Base-by-base conservation (phyloP, 1,140 invertebrate genomes). In the Ooceraea biroi region DNA sequence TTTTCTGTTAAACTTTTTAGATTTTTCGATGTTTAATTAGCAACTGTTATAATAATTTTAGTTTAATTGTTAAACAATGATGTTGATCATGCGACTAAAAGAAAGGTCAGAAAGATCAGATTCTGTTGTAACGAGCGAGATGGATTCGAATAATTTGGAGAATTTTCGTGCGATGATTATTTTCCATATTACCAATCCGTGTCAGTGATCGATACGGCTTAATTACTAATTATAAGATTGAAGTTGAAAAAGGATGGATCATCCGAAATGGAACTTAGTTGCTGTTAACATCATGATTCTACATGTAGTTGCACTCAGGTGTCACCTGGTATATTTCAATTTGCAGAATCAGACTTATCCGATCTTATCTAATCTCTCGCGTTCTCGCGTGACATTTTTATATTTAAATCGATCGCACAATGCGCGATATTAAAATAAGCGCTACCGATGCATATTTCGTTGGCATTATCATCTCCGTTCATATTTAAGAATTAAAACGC, bases 201-300 rank as follows among this genome's bases (percentile, higher is more conserved):
- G n/a, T n/a, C n/a, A n/a, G n/a, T n/a, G n/a, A n/a, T 88, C 69
- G 61, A 50, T 73, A 65, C 82, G 76, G 71, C 71, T 77, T 87
- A 88, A 91, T 92, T 86, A 88, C 87, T 92, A 90, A 91, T n/a
- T n/a, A n/a, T n/a, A n/a, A n/a, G 90, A 90, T 92, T 91, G 87
- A 87, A 91, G 85, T 91, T n/a, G n/a, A n/a, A n/a, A n/a, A 86
- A 77, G 44, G 85, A 85, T 85, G 78, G 85, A 89, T 89, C 90
- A 90, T 88, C 89, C 88, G n/a, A n/a, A 92, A 89, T 92, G 83
- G 90, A 87, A 91, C 89, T 82, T 90, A 90, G 86, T 86, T 88
- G 65, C 71, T 82, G 65, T 87, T 90, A 88, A 91, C 90, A 89
- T 91, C 91, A 92, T 88, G 25, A 83, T 76, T 52, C 19, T 30